Percentiles rank a stretch among this genome's conserved stretches.
phyloP scores from a whole-genome alignment of 2,797 vertebrate species.

The Pogoniulus pusillus region DNA sequence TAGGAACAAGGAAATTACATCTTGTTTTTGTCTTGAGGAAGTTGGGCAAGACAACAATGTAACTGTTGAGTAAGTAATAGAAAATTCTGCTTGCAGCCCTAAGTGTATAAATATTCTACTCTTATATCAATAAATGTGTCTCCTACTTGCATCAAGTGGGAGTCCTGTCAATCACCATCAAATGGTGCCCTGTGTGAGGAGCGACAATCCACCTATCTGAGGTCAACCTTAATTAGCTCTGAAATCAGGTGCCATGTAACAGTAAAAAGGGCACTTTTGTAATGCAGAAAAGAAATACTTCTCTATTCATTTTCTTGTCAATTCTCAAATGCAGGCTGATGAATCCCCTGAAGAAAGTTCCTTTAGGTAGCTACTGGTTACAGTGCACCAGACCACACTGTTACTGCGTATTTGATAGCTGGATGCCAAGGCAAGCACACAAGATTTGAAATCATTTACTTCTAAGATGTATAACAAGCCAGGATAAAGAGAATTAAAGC shows the following conservation, averaged over 20 bases:
- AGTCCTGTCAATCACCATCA: too few relatives aligned
- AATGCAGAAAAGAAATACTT: neutral
- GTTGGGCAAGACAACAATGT: too few relatives aligned
- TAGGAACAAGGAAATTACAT: too few relatives aligned
- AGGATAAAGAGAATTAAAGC: neutral
- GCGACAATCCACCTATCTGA: too few relatives aligned
- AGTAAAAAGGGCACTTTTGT: neutral
- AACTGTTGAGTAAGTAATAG: too few relatives aligned
- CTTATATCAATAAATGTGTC: too few relatives aligned
- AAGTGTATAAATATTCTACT: too few relatives aligned
- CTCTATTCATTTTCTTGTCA: neutral
- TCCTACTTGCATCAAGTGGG: too few relatives aligned
- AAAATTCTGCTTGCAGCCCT: too few relatives aligned
- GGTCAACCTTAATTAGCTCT: neutral
- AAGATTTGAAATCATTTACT: neutral
- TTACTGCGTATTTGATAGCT: neutral
- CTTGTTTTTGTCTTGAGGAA: too few relatives aligned
- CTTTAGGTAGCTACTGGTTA: neutral
- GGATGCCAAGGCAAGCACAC: neutral
- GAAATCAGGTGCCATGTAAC: neutral
- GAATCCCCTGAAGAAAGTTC: neutral
- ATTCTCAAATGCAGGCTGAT: neutral
- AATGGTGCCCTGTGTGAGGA: too few relatives aligned
- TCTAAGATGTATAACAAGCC: neutral
- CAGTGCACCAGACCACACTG: accelerated